These are phyloP conservation scores for Grallaria varia DNA, from an alignment of 2,113 vertebrate species.

Conservation along the genomic window DNA sequence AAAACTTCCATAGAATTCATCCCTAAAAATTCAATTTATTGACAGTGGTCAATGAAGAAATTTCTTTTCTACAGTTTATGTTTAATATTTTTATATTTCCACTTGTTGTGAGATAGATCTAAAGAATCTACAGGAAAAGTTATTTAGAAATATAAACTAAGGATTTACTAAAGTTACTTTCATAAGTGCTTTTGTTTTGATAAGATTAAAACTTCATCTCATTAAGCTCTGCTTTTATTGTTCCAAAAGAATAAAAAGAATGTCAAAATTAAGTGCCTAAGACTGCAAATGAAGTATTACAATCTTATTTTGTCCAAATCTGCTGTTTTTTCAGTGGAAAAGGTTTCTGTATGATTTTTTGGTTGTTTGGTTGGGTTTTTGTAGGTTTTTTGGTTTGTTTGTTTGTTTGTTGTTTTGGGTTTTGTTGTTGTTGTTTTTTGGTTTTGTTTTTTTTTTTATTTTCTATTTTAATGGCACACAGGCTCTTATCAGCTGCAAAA, in stretches of 20 bases:
- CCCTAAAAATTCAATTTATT: background rate
- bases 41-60: background rate
- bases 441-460: background rate
- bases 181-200: background rate
- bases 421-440: no score
- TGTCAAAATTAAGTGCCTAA: background rate
- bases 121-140: background rate
- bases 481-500: background rate
- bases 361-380: no score
- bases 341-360: background rate
- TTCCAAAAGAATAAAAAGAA: background rate
- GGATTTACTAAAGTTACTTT: background rate
- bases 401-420: no score
- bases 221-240: background rate
- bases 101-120: background rate
- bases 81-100: background rate
- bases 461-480: background rate
- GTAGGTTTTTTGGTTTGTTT: no score
- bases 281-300: background rate
- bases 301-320: background rate
- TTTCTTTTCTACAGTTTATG: background rate
- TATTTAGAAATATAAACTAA: background rate
- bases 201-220: background rate
- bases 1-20: background rate
- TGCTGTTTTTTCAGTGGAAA: background rate